A percentile compares a stretch with the other conserved stretches of the same genome.
These are phyloP conservation scores for Melieria picta DNA, from an alignment of 2,888 invertebrate species.

Conservation along the genomic window DNA sequence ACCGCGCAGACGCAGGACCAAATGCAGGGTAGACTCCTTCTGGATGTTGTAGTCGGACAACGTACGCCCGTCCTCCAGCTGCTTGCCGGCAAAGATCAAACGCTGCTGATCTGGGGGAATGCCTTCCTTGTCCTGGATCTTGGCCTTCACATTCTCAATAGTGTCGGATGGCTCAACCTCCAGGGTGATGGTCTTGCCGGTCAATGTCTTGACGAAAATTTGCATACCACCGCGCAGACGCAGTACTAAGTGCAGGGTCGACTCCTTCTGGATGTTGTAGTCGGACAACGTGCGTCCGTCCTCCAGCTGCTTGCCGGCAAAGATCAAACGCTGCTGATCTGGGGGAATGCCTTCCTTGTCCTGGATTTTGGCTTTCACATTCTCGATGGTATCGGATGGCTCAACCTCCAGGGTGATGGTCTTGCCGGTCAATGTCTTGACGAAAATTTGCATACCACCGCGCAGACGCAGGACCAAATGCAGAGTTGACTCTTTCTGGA, in stretches of 20 bases:
- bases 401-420: slow-evolving; percentile 58
- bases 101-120: slow-evolving; percentile 48
- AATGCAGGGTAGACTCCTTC: slow-evolving; percentile 45
- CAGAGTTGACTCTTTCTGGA: slow-evolving; percentile 46
- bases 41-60: slow-evolving; percentile 47
- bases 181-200: slow-evolving; percentile 43
- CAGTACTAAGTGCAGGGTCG: slow-evolving; percentile 55
- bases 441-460: slow-evolving; percentile 73
- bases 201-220: slow-evolving; percentile 44
- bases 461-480: slow-evolving; percentile 62
- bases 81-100: slow-evolving; percentile 46
- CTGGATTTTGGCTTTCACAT: slow-evolving; percentile 57
- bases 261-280: slow-evolving; percentile 59
- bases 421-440: slow-evolving; percentile 55
- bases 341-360: slow-evolving; percentile 59
- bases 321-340: slow-evolving; percentile 59
- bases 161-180: slow-evolving; percentile 45
- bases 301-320: slow-evolving; percentile 57
- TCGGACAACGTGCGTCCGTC: slow-evolving; percentile 58
- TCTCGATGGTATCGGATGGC: slow-evolving; percentile 55
- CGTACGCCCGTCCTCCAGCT: slow-evolving; percentile 45
- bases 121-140: slow-evolving; percentile 48
- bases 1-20: slow-evolving; percentile 45
- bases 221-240: slow-evolving; percentile 46
- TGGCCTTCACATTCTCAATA: slow-evolving; percentile 46